Base-by-base conservation (phyloP, 2,888 invertebrate species). In the Taphrorychus bicolor region DNA sequence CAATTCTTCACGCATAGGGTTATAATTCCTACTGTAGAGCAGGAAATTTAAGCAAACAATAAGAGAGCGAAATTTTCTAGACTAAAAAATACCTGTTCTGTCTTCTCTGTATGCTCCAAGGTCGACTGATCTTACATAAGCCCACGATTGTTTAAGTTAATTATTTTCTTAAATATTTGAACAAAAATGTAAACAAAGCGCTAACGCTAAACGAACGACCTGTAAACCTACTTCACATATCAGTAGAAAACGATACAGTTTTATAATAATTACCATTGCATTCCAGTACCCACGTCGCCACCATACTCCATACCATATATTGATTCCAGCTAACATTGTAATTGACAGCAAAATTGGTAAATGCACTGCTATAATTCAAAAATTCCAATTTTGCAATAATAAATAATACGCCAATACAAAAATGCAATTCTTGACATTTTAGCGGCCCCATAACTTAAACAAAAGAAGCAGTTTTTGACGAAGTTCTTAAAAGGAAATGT, bases 141-240 rank as follows among this genome's bases (percentile, higher is more conserved):
- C 48, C 7, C 21, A 48, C 3, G 32, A n/a, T 58, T 60, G 41
- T 54, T n/a, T 52, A 56, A 66, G 9, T 57, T 61, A 56, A 67
- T 67, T 40, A 24, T 48, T 54, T 63, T 58, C 24, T 59, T 63
- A 67, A 67, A 67, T 67, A 67, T 62, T 59, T 54, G 63, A 67
- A 67, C 62, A 58, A 56, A 52, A 32, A n/a, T 48, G 45, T 56
- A 66, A 68, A 61, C 68, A 49, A 49, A 17, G 40, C 41, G 32
- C 32, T 11, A 32, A 32, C n/a, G n/a, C n/a, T n/a, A n/a, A n/a
- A n/a, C 32, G 32, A 32, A 32, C 32, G 11, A 32, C 32, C 32
- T 32, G 32, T 32, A 32, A 11, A 32, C 32, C 32, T 32, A 32
- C 32, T 32, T 32, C 11, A 32, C 32, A 32, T 32, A 3, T 3